phyloP scores from a whole-genome alignment of 2,113 vertebrate genomes.

The Acanthochromis polyacanthus region DNA sequence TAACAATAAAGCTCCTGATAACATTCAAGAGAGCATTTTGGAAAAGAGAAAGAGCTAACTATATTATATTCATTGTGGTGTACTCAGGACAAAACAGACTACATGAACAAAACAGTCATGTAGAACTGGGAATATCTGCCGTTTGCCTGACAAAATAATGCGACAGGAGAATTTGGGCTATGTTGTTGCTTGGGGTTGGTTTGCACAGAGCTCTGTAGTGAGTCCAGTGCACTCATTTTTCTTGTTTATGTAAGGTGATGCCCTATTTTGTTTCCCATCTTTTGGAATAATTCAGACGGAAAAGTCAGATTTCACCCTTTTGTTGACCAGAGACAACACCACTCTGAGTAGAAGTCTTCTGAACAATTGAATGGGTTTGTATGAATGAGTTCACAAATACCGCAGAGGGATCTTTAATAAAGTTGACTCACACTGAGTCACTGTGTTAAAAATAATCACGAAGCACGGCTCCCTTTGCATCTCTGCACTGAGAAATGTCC shows the following conservation, averaged over 20 bases:
- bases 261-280: slow-evolving; percentile 32
- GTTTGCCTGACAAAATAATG: slow-evolving; percentile 45
- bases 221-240: slow-evolving; percentile 5
- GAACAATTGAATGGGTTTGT: slow-evolving; percentile 46
- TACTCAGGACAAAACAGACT: slow-evolving; percentile 16
- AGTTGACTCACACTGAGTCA: slow-evolving; percentile 75
- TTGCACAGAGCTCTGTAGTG: slow-evolving; percentile 16
- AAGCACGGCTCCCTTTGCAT: slow-evolving; percentile 43
- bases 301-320: slow-evolving; percentile 6
- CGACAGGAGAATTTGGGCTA: slow-evolving; percentile 39
- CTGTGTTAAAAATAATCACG: slow-evolving; percentile 69
- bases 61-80: slow-evolving; percentile 5
- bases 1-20: slow-evolving; percentile 32
- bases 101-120: slow-evolving; percentile 10
- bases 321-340: slow-evolving; percentile 17
- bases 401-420: slow-evolving; percentile 58
- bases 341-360: slow-evolving; percentile 10
- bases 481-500: slow-evolving; percentile 38
- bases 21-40: slow-evolving; percentile 25
- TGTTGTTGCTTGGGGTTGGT: slow-evolving; percentile 16
- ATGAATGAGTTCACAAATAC: slow-evolving; percentile 65
- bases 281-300: slow-evolving; percentile 8
- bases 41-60: not conserved
- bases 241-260: slow-evolving; percentile 29
- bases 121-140: slow-evolving; percentile 11